Evolutionary conservation across 1,140 invertebrate species (phyloP).

Genomic region (Oreohelix idahoensis): DNA sequence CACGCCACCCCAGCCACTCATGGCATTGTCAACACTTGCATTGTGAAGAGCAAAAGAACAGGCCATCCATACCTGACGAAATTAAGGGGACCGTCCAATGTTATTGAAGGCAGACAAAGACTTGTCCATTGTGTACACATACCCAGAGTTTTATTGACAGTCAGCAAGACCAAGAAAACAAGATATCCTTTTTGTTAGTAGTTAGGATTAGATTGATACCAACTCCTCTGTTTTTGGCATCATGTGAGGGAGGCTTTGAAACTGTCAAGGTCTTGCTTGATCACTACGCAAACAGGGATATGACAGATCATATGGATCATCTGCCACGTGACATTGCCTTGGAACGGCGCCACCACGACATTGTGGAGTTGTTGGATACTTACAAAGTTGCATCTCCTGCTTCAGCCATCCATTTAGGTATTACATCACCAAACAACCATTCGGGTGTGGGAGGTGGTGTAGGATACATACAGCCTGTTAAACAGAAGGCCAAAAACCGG

Average conservation of each 20-base stretch:
- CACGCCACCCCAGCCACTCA: too few species aligned
- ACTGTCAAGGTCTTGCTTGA: constrained; percentile 92
- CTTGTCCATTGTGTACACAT: too few species aligned
- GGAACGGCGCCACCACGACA: constrained; percentile 93
- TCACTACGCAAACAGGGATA: constrained; percentile 93
- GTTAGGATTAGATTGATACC: too few species aligned
- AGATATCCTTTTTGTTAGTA: too few species aligned
- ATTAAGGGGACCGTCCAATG: too few species aligned
- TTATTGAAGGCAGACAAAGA: too few species aligned
- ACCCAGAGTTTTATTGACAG: too few species aligned
- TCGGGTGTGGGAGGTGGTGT: constrained; percentile 16
- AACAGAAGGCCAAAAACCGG: constrained; percentile 58
- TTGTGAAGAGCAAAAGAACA: too few species aligned
- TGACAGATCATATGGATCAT: constrained; percentile 97
- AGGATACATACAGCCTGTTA: constrained; percentile 51
- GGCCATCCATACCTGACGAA: too few species aligned
- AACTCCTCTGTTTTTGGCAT: constrained; percentile 94
- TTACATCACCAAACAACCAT: constrained; percentile 67
- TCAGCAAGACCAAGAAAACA: too few species aligned
- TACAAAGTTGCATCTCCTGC: constrained; percentile 75
- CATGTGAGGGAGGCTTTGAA: constrained; percentile 92
- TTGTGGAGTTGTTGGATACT: constrained; percentile 91
- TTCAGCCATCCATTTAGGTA: constrained; percentile 51
- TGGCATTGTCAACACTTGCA: too few species aligned
- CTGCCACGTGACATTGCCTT: constrained; percentile 92